Base-by-base conservation (phyloP, 2,797 vertebrate genomes). In the Gallirallus australis region DNA sequence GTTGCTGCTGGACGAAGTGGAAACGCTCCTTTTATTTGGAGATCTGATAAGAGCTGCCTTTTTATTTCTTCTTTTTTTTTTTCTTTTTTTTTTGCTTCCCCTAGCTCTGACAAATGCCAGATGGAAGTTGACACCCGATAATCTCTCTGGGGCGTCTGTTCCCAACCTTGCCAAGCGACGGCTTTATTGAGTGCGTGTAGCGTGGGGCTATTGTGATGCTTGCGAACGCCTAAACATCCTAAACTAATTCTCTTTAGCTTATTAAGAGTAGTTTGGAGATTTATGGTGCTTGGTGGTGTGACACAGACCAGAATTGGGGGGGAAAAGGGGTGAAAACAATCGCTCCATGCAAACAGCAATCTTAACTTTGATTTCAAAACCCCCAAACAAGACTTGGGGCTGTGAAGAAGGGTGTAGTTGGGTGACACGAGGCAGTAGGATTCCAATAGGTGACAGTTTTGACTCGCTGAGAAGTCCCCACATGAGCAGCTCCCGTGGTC, bases 31-130 rank as follows among this genome's bases (percentile, higher is more conserved):
- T 96, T 95, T 92, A 56, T 86, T 92, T 79, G 50, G 64, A 83
- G 82, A 94, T 92, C 79, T 91, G 95, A 96, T 96, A 95, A 96
- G 93, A 93, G 52, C 35, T 80, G 94, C 65, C 73, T 72, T 80
- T 31, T 53, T 35, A 16, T 13, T 53, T 57, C 42, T 45, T 45
- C 9, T 42, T 16, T 18, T 5, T 40, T 10, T 28, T 23, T 31
- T 10, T 37, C 7, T 31, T 23, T 31, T 7, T 33, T 23, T 13
- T 53, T 57, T 30, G 18, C 28, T 7, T 16, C 71, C 35, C 47
- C 68, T 6, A 35, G 80, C 78, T 89, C 80, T 94, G 94, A 90
- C 86, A 93, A 87, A 90, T 92, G 96, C 86, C 97, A 97, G 95
- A 86, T 94, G 95, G 95, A 89, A 95, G 86, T 33, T 87, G 93